Conservation (phyloP, 2,888 invertebrate genomes). For the Macaria notata region DNA sequence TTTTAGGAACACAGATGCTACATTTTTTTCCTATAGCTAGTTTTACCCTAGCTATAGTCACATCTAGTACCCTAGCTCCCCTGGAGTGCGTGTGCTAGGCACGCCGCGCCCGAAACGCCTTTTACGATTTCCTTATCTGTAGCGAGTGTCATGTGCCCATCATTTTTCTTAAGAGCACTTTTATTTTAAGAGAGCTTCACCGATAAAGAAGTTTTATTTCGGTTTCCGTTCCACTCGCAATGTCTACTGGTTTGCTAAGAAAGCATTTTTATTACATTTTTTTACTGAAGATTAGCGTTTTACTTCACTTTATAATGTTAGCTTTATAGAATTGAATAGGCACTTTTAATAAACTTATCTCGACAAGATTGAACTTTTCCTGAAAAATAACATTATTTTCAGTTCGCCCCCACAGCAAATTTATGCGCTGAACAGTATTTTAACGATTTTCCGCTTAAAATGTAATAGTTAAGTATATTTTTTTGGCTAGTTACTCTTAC, state of each 20-base stretch:
- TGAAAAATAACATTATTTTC: too few relatives aligned
- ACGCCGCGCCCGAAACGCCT: conserved; percentile 8
- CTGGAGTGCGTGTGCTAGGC: background rate
- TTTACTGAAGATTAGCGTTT: background rate
- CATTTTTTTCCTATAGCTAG: too few relatives aligned
- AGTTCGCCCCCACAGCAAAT: too few relatives aligned
- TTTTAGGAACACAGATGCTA: too few relatives aligned
- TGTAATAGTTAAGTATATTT: too few relatives aligned
- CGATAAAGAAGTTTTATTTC: conserved; percentile 10
- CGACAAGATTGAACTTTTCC: too few relatives aligned
- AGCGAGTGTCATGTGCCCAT: conserved; percentile 23
- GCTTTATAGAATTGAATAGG: background rate
- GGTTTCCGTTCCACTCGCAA: conserved; percentile 6
- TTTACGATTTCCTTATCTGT: conserved; percentile 35
- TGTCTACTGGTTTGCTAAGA: background rate
- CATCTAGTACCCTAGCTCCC: too few relatives aligned
- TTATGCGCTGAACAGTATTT: too few relatives aligned
- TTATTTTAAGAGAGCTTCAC: conserved; percentile 19
- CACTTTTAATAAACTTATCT: background rate
- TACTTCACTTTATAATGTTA: background rate
- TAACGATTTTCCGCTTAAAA: too few relatives aligned
- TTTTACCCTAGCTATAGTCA: too few relatives aligned
- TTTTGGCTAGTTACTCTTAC: too few relatives aligned
- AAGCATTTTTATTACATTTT: background rate
- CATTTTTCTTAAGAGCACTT: conserved; percentile 28